Base-by-base conservation (phyloP, 2,888 invertebrate species). In the Metalampra italica region DNA sequence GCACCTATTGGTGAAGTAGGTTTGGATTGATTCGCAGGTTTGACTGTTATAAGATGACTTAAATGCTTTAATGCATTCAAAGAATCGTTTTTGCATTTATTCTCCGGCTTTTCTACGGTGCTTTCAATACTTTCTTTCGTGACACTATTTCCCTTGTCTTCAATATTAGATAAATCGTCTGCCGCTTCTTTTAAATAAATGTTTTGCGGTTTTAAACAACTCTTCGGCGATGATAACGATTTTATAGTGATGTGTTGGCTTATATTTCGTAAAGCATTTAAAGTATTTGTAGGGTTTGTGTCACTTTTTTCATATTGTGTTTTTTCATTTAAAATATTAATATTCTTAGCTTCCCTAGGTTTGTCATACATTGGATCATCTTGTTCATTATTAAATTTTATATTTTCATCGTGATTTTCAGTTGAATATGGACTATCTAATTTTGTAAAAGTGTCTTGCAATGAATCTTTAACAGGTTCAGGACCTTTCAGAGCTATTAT, bases 31-130 rank as follows among this genome's bases (percentile, higher is more conserved):
- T 44, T 62, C 11, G 78, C 56, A 32, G 82, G 55, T 64, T 84
- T 86, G 2, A 86, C 66, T 45, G 80, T 80, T 44, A 78, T 70
- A 12, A 78, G 61, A 53, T 75, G 75, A 54, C 81, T 72, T 51
- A 83, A 68, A 64, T 70, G 75, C 65, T 81, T 81, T 49, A 83
- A 62, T 2, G 68, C 70, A 46, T 71, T 64, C 49, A 79, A 57
- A 45, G 78, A 62, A 29, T 55, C 65, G 5, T 51, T 44, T 49
- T 52, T 45, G 45, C 29, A n/a, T 34, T 47, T 43, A 12, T 43
- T 52, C 29, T 46, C 43, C 29, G 48, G 36, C n/a, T n/a, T n/a
- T n/a, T 43, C 32, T 40, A 45, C 50, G 46, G 30, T 39, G n/a
- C 22, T 47, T 29, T 50, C 44, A 47, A 49, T 55, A 22, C 50